A percentile compares a stretch with the other conserved stretches of the same genome.
Evolutionary conservation across 2,888 invertebrate genomes (phyloP).

Genomic region (Apamea epomidion): DNA sequence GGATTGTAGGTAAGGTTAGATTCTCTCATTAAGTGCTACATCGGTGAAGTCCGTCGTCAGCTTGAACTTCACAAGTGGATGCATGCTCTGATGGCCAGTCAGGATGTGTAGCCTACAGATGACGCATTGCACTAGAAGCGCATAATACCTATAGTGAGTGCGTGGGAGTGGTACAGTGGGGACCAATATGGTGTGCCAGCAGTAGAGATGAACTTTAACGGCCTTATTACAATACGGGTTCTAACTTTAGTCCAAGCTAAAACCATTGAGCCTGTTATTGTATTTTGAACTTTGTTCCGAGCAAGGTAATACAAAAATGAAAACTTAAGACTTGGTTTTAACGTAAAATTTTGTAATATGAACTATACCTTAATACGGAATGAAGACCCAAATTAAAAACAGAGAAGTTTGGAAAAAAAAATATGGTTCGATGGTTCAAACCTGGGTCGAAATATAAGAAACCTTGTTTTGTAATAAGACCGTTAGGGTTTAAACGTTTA

Average conservation of each 20-base stretch:
- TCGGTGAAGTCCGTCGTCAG: neutral
- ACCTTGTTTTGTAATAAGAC: too few species aligned
- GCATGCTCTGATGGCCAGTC: neutral
- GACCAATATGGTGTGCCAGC: neutral
- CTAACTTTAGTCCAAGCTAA: too few species aligned
- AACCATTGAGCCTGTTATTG: too few species aligned
- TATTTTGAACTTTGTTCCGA: too few species aligned
- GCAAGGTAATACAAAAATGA: too few species aligned
- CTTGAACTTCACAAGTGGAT: neutral
- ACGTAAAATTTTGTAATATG: too few species aligned
- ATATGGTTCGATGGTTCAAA: neutral
- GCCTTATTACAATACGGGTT: too few species aligned
- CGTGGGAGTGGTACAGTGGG: neutral
- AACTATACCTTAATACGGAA: too few species aligned
- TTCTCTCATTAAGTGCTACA: neutral
- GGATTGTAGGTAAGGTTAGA: neutral
- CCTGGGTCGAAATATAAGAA: too few species aligned
- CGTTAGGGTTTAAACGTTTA: neutral
- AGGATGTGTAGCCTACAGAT: neutral
- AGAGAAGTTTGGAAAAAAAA: too few species aligned
- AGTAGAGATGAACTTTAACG: neutral
- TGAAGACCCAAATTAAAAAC: too few species aligned
- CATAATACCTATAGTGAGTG: neutral
- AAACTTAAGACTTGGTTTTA: too few species aligned
- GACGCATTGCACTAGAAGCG: neutral